Conservation (phyloP, 2,888 invertebrate species). For the Pristionchus japonicus region DNA sequence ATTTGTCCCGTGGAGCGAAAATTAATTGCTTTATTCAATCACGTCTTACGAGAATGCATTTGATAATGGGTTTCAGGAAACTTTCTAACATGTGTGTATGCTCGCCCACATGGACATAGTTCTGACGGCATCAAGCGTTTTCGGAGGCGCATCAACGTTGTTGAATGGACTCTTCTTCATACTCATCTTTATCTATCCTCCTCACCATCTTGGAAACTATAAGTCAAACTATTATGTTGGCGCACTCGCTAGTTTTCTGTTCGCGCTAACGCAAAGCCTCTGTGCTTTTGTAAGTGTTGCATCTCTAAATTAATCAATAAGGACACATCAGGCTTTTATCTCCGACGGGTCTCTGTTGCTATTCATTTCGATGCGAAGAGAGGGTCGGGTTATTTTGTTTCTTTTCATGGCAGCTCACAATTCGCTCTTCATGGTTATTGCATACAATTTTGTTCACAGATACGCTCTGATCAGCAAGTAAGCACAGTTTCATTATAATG, state of each 20-base stretch:
- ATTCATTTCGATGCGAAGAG: neutral
- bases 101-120: neutral
- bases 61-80: too few relatives aligned
- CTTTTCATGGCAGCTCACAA: neutral
- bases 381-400: neutral
- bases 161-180: neutral
- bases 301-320: neutral
- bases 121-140: neutral
- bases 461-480: slow-evolving; percentile 6
- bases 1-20: too few relatives aligned
- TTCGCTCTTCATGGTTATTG: neutral
- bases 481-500: neutral
- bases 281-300: neutral
- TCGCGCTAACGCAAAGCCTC: neutral
- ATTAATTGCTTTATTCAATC: too few relatives aligned
- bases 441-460: neutral
- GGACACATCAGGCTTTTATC: neutral
- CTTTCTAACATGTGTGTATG: too few relatives aligned
- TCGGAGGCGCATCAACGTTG: neutral
- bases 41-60: too few relatives aligned
- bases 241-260: neutral
- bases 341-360: neutral
- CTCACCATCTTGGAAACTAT: neutral
- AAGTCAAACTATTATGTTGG: neutral
- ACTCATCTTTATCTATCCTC: neutral